A percentile compares a stretch with the other conserved stretches of the same genome.
phyloP scores from a whole-genome alignment of 2,113 vertebrate genomes.

The Toxostoma redivivum region DNA sequence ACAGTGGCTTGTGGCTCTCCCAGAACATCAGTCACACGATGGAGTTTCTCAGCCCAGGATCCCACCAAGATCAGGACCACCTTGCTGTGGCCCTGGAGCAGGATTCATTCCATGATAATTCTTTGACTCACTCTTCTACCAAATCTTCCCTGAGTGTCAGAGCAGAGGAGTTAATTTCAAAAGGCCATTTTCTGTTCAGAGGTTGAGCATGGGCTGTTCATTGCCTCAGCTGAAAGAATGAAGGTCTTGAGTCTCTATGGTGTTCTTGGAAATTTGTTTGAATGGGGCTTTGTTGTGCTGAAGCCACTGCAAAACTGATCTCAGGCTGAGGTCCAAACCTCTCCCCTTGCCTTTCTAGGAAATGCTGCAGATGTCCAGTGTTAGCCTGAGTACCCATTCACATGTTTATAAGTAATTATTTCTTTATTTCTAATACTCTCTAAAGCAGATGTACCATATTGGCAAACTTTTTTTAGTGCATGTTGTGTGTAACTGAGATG shows the following conservation, averaged over 20 bases:
- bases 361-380: not conserved
- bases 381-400: not conserved
- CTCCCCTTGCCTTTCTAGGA: not conserved
- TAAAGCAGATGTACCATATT: not conserved
- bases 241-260: not conserved
- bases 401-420: not conserved
- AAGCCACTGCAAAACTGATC: not conserved
- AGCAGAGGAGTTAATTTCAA: not conserved
- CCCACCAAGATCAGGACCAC: not conserved
- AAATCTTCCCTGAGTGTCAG: not conserved
- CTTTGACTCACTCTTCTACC: not conserved
- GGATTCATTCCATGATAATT: not conserved
- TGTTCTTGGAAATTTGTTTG: not conserved
- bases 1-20: not conserved
- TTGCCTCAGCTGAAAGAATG: not conserved
- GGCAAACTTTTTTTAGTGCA: not conserved
- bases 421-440: not conserved
- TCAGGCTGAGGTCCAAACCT: not conserved
- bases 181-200: not conserved
- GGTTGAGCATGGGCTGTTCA: not conserved
- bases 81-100: not conserved
- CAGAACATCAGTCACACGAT: not conserved
- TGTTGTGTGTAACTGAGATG: not conserved
- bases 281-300: not conserved
- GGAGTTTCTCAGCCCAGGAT: not conserved